A percentile compares a stretch with the other conserved stretches of the same genome.
Evolutionary conservation across 1,140 invertebrate genomes (phyloP).

Genomic region (Stenopsyche tienmushanensis): DNA sequence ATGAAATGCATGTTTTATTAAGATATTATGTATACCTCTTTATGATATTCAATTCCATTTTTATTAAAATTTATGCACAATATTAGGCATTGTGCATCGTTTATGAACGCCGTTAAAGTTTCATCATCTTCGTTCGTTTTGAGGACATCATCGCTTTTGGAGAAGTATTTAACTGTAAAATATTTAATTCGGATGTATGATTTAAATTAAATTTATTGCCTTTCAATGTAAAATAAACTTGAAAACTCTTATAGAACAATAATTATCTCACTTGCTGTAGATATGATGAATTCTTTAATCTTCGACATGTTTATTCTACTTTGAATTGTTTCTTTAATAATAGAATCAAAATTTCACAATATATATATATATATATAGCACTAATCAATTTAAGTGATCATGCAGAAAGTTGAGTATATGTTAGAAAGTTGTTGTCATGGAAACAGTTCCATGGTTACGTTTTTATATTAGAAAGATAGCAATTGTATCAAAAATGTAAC

Average conservation of each 20-base stretch:
- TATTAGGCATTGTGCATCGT: slow-evolving; percentile 30
- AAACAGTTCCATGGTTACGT: too few relatives aligned
- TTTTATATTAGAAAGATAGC: too few relatives aligned
- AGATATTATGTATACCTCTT: slow-evolving; percentile 17
- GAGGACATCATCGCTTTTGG: not conserved
- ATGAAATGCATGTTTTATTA: slow-evolving; percentile 10
- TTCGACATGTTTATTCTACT: slow-evolving; percentile 11
- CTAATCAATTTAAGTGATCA: too few relatives aligned
- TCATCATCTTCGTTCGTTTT: slow-evolving; percentile 7
- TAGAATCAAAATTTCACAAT: too few relatives aligned
- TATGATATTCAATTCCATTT: slow-evolving; percentile 31
- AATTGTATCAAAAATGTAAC: too few relatives aligned
- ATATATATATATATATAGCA: too few relatives aligned
- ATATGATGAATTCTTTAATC: slow-evolving; percentile 23
- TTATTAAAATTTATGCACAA: slow-evolving; percentile 18
- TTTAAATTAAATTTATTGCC: not conserved
- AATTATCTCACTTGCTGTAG: slow-evolving; percentile 14
- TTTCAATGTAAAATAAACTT: not conserved
- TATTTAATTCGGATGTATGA: not conserved
- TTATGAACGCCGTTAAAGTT: slow-evolving; percentile 30
- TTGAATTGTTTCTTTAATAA: too few relatives aligned
- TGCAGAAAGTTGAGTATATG: too few relatives aligned
- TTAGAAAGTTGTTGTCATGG: too few relatives aligned
- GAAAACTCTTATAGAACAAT: not conserved
- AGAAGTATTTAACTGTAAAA: slow-evolving; percentile 12